A percentile compares a stretch with the other conserved stretches of the same genome.
Conservation (phyloP, 2,113 vertebrate genomes). For the Phocoena sinus region DNA sequence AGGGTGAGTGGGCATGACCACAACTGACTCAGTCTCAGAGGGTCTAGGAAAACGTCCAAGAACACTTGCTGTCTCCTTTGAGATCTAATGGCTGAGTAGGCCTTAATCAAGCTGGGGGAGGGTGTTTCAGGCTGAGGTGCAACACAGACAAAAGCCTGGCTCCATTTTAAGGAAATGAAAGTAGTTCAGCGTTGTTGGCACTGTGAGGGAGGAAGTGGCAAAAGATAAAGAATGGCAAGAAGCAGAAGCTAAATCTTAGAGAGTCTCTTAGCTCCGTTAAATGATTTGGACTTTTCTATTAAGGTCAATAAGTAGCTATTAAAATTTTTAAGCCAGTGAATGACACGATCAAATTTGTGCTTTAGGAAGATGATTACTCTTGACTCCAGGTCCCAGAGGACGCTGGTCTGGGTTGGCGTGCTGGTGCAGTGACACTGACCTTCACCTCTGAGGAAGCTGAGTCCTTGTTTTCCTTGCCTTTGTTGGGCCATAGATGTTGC, state of each 20-base stretch:
- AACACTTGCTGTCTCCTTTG: neutral
- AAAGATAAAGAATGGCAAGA: neutral
- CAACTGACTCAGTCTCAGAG: neutral
- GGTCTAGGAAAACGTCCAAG: neutral
- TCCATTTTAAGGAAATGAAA: constrained; percentile 33
- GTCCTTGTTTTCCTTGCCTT: neutral
- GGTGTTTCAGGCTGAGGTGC: neutral
- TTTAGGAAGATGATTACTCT: neutral
- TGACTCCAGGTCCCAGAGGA: neutral
- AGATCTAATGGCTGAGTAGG: neutral
- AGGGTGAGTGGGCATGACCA: neutral
- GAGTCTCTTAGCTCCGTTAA: neutral
- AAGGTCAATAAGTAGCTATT: neutral
- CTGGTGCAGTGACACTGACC: neutral
- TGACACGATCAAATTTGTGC: neutral
- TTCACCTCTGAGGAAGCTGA: neutral
- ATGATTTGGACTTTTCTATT: neutral
- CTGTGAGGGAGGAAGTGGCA: neutral
- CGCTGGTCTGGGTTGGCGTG: neutral
- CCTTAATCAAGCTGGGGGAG: neutral
- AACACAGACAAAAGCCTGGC: neutral
- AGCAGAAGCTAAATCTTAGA: neutral
- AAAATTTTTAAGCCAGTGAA: neutral
- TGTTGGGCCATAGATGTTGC: neutral
- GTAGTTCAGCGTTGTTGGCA: neutral